Percentiles rank a stretch among this genome's conserved stretches.
Evolutionary conservation across 2,888 invertebrate genomes (phyloP).

Genomic region (Laothoe populi): DNA sequence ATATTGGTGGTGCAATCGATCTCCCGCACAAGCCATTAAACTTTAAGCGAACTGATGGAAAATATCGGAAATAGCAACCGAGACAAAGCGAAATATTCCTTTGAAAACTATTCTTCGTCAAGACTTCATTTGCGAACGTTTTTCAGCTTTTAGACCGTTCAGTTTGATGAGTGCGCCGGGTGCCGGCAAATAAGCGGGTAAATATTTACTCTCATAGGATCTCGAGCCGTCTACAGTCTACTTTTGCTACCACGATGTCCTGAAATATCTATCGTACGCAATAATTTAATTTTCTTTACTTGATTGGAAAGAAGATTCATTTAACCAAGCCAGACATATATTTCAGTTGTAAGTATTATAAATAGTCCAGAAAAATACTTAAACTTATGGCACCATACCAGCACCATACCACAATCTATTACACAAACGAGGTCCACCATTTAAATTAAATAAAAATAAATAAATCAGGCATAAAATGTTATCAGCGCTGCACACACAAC

Average conservation of each 20-base stretch:
- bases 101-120: conserved; percentile 59
- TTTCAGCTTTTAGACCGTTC: conserved; percentile 35
- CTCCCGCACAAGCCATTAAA: conserved; percentile 69
- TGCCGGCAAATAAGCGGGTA: conserved; percentile 40
- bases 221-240: background rate
- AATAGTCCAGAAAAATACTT: background rate
- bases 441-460: conserved; percentile 18
- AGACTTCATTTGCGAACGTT: conserved; percentile 57
- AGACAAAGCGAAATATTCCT: conserved; percentile 71
- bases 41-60: conserved; percentile 66
- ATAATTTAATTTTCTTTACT: background rate
- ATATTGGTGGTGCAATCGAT: conserved; percentile 70
- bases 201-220: conserved; percentile 39
- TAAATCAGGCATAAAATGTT: conserved; percentile 34
- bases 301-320: background rate
- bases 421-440: background rate
- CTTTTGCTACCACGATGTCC: background rate
- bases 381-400: conserved; percentile 8
- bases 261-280: background rate
- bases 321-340: background rate
- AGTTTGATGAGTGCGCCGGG: conserved; percentile 46
- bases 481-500: conserved; percentile 22
- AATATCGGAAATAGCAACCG: conserved; percentile 65
- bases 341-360: background rate
- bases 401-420: background rate